Evolutionary conservation across 2,113 vertebrate genomes (phyloP), one percentile per base, ranked within the genome.

Genomic region (Orthochromis indermauri): DNA sequence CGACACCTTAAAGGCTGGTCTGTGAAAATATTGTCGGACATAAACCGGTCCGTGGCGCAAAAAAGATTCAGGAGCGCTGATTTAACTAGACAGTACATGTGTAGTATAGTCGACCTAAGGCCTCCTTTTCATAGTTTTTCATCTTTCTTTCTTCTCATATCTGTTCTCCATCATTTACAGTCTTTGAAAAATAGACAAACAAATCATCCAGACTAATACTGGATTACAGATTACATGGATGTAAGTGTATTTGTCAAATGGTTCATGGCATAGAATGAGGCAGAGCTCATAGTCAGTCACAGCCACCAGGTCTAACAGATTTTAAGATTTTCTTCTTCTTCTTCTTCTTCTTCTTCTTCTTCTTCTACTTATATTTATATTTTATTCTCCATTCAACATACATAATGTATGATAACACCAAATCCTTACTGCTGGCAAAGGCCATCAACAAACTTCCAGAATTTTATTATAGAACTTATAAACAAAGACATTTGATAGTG

Each of bases 381-480:
- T 9, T 40, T 21, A 40, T 40, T 40, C 35, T 40, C 12, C 35
- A 24, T 68, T 13, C n/a, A 40, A 0, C n/a, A 1, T 71, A 26
- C 66, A 42, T 26, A 42, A 71, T 42, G 37, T 0, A 16, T 42
- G 37, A 71, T 2, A 0, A 0, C 66, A 71, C 37, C 5, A 26
- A 71, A 42, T 42, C 66, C 8, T 71, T 40, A 2, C 12, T 71
- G 35, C 66, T 42, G n/a, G 7, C 5, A 42, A 71, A 42, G 37
- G 8, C n/a, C 35, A 42, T 42, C 37, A 71, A 10, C 37, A 42
- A 42, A 24, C n/a, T 0, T 24, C 12, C n/a, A 42, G 16, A 71
- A 10, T 71, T 71, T 24, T 24, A 1, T 0, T 14, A 24, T 40
- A 21, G 7, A 68, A 9, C 19, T 37, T 68, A 0, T 37, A 12